Evolutionary conservation across 2,888 invertebrate species (phyloP), one percentile per base, ranked within the genome.

Genomic region (Macrophya alboannulata): DNA sequence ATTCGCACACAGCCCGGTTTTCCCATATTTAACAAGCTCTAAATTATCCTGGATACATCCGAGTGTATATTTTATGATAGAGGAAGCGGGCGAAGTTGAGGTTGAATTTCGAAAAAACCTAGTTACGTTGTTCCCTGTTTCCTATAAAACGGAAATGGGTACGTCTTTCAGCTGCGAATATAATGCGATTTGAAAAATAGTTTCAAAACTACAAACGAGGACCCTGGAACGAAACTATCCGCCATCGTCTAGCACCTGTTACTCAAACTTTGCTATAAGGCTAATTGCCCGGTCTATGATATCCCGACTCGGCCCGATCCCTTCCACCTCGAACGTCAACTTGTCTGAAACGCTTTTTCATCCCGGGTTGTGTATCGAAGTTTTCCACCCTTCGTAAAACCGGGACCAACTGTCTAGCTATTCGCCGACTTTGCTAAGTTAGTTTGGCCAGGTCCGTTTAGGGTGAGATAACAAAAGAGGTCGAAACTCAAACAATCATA

Each of bases 1-100:
- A 91, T 90, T 91, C 40, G 31, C 37, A 21, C 37, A 45, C 31
- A 12, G n/a, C 37, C 37, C 6, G 21, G 37, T 17, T 48, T 59
- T 59, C 87, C 84, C 87, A 87, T 90, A 90, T 91, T 88, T 51
- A 79, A 45, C 55, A 48, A 79, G 17, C 79, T 37, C 9, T 37
- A 79, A 79, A 79, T 55, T 55, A 48, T 25, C 72, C 17, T 25
- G 12, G 76, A 21, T 48, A 15, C 21, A 45, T 17, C 37, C 15
- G 15, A 40, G n/a, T 71, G 25, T 10, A 72, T 37, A 31, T 37
- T 15, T 37, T 37, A 17, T 4, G n/a, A n/a, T 6, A n/a, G n/a
- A 43, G 8, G 43, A 55, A 25, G 40, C 40, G 40, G 9, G 40
- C n/a, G 25, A 1, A 9, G n/a, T n/a, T 21, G n/a, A n/a, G n/a